These are phyloP conservation scores for Blera fallax DNA, from an alignment of 2,888 invertebrate genomes.

Conservation along the genomic window DNA sequence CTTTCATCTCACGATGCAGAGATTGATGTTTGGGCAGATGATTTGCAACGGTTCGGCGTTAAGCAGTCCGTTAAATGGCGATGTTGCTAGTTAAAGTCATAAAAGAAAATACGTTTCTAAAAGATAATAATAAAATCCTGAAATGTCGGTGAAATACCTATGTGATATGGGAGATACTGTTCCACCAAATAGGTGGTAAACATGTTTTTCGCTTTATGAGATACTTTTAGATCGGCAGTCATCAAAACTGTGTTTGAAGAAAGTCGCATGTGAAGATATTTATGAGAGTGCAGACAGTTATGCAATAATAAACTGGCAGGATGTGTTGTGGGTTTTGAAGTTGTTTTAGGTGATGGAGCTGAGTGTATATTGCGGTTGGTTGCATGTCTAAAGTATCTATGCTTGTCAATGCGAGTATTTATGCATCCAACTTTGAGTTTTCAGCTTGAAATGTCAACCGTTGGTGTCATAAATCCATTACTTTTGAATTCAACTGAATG, in stretches of 20 bases:
- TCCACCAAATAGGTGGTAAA: background rate
- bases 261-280: constrained; percentile 3
- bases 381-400: too few species aligned
- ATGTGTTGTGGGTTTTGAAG: background rate
- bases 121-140: constrained; percentile 21
- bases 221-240: background rate
- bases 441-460: too few species aligned
- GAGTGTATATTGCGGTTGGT: too few species aligned
- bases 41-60: constrained; percentile 22
- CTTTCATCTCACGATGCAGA: constrained; percentile 39
- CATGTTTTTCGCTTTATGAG: background rate
- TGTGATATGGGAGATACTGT: background rate
- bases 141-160: constrained; percentile 13
- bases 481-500: too few species aligned
- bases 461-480: too few species aligned
- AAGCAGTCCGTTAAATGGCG: constrained; percentile 9
- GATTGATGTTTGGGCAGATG: constrained; percentile 45
- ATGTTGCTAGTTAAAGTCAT: constrained; percentile 7
- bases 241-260: background rate
- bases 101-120: constrained; percentile 47
- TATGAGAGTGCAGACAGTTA: background rate
- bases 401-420: too few species aligned
- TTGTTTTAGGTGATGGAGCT: background rate
- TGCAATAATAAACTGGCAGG: background rate
- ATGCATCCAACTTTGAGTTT: too few species aligned